Evolutionary conservation across 2,113 vertebrate genomes (phyloP), one percentile per base, ranked within the genome.

Genomic region (Larimichthys polyactis): DNA sequence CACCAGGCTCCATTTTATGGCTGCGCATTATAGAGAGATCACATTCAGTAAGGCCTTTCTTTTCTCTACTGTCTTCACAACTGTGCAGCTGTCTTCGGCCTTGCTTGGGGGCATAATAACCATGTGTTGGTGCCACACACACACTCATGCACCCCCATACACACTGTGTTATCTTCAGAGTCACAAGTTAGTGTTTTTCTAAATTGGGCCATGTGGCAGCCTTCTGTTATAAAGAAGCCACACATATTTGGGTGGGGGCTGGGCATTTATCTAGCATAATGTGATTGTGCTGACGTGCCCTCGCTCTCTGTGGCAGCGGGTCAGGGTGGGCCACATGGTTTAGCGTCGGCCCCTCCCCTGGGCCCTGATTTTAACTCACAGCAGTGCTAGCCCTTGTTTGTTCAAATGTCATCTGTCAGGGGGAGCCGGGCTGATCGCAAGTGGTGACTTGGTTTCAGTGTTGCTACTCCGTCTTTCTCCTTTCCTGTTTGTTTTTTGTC

Each of bases 201-300:
- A 84, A 81, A 88, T 40, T 79, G 82, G 82, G 80, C 86, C 87
- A 90, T 92, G 91, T 90, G 90, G 88, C 66, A 75, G 87, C 77
- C 87, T 84, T 84, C 74, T 86, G 86, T 84, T 86, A 87, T 54
- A 90, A 91, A 90, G 86, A 81, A 57, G 79, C 75, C 86, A 79
- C 91, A 88, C 84, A 93, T 87, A 87, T 87, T 90, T 81, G 24
- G 76, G 82, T 3, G 66, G 76, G 60, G 71, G 82, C 80, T 14
- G 52, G 77, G 71, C 91, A 91, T 92, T 92, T 90, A 92, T 94
- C 91, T 74, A 63, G 20, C 74, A 78, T 93, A 93, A 93, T 90
- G 89, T 91, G 89, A 93, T 93, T 88, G 76, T 55, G 86, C 74
- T 86, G 90, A 93, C 90, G 59, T 93, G 87, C 76, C 82, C 81